Percentiles rank a stretch among this genome's conserved stretches.
Evolutionary conservation across 2,797 vertebrate genomes (phyloP).

Genomic region (Brachyalestes nurse): DNA sequence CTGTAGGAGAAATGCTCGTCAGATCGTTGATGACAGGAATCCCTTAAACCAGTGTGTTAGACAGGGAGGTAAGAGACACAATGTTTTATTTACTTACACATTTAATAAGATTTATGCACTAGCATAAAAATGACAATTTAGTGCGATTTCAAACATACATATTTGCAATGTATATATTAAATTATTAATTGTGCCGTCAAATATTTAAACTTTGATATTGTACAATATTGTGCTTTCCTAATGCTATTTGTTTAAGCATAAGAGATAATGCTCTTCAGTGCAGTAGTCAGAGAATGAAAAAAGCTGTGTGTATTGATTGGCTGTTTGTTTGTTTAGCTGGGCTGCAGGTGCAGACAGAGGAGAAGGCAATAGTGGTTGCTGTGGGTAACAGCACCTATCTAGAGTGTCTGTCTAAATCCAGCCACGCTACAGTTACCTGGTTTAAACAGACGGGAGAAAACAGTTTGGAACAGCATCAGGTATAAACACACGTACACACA

Average conservation of each 20-base stretch:
- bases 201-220: no score
- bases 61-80: conserved; percentile 78
- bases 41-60: conserved; percentile 81
- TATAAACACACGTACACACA: conserved; percentile 54
- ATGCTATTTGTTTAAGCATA: no score
- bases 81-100: not conserved
- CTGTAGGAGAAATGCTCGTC: conserved; percentile 81
- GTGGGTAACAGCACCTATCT: conserved; percentile 85
- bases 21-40: conserved; percentile 78
- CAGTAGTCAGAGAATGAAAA: not conserved
- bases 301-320: not conserved
- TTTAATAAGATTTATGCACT: not conserved
- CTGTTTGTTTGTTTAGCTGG: conserved; percentile 66
- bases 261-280: no score
- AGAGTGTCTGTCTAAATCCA: conserved; percentile 82
- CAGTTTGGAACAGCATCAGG: conserved; percentile 80
- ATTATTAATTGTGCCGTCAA: no score
- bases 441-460: conserved; percentile 81
- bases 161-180: no score
- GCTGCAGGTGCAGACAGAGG: conserved; percentile 81
- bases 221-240: no score
- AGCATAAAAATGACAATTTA: no score
- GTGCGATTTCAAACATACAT: no score
- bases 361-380: conserved; percentile 81
- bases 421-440: conserved; percentile 81